Evolutionary conservation across 1,140 invertebrate species (phyloP).

Genomic region (Panonychus citri): DNA sequence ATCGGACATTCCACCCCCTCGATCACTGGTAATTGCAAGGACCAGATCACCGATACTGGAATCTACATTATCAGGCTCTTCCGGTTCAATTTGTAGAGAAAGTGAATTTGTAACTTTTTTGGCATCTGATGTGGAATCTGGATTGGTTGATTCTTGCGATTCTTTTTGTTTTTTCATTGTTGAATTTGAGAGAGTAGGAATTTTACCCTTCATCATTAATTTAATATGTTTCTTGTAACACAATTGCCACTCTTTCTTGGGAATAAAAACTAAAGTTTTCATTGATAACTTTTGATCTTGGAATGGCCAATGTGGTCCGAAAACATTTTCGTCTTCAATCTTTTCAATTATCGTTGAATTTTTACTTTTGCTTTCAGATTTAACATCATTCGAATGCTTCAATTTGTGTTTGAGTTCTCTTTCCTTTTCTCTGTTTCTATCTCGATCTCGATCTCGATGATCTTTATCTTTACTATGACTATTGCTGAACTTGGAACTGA

Average conservation of each 20-base stretch:
- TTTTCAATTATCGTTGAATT: background rate
- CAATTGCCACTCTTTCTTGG: background rate
- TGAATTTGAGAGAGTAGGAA: background rate
- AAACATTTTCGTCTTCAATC: background rate
- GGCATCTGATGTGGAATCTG: background rate
- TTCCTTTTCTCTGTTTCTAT: background rate
- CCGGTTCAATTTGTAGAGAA: background rate
- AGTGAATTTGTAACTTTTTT: background rate
- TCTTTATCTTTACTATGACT: no score
- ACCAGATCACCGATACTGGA: background rate
- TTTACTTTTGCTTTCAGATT: background rate
- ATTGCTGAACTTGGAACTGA: no score
- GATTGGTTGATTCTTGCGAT: background rate
- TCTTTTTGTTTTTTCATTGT: background rate
- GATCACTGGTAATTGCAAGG: background rate
- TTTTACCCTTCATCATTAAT: background rate
- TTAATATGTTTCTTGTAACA: background rate
- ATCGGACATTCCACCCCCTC: background rate
- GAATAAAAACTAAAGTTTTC: background rate
- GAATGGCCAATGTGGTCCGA: background rate
- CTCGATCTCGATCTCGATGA: background rate
- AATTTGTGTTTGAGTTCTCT: background rate
- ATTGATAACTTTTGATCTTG: background rate
- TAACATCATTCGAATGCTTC: background rate
- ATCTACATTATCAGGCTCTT: background rate